These are phyloP conservation scores for Phalacrocorax carbo DNA, from an alignment of 2,113 vertebrate genomes.

Conservation along the genomic window DNA sequence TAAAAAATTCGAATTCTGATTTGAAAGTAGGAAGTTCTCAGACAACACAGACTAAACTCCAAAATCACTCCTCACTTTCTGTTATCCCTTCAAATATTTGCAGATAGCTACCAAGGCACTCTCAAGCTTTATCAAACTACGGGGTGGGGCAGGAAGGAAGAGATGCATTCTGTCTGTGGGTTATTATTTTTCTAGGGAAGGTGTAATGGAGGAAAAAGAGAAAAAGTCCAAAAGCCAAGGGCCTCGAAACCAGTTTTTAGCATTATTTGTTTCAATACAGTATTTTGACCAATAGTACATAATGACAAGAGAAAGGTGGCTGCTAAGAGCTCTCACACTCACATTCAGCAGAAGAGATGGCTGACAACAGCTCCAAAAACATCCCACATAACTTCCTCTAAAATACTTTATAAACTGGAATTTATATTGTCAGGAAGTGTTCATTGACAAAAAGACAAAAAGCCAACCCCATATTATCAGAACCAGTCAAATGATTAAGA, in stretches of 20 bases:
- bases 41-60: neutral
- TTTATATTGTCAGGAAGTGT: neutral
- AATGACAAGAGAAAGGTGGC: neutral
- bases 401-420: neutral
- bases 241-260: neutral
- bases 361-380: neutral
- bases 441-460: neutral
- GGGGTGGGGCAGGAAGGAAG: accelerated
- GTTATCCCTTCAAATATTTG: neutral
- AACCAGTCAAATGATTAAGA: neutral
- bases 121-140: neutral
- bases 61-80: neutral
- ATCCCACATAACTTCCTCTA: neutral
- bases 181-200: neutral
- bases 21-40: neutral
- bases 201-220: neutral
- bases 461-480: neutral
- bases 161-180: neutral
- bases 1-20: neutral
- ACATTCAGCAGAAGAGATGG: neutral
- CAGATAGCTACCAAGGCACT: neutral
- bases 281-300: neutral
- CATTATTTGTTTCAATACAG: neutral
- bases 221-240: neutral
- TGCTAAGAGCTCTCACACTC: neutral